A percentile compares a stretch with the other conserved stretches of the same genome.
Conservation (phyloP, 92 coral and sea anemone species). For the Porites cylindrica region DNA sequence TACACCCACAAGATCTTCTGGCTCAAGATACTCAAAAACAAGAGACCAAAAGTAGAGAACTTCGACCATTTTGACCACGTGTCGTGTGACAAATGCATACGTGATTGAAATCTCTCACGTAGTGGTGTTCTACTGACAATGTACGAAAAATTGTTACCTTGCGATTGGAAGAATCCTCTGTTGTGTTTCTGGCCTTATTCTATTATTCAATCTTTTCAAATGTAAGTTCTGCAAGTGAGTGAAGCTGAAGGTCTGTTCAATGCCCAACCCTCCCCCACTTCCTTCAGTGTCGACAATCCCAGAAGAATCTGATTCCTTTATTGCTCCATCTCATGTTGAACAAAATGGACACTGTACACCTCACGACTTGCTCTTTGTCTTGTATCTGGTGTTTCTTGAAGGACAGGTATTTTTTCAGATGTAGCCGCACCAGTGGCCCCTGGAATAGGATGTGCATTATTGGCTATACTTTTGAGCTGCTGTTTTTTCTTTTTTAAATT, state of each 20-base stretch:
- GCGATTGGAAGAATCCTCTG: constrained; percentile 20
- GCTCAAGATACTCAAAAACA: neutral
- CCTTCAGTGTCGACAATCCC: too few species aligned
- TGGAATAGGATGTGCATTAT: too few species aligned
- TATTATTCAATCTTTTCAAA: neutral
- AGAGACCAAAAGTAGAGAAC: constrained; percentile 23
- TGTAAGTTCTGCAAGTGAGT: neutral
- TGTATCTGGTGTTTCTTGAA: too few species aligned
- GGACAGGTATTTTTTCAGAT: too few species aligned
- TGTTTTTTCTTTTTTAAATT: too few species aligned
- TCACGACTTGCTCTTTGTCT: too few species aligned
- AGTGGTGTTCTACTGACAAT: neutral
- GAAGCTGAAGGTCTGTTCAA: neutral
- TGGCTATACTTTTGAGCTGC: too few species aligned
- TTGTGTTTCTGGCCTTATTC: constrained; percentile 11
- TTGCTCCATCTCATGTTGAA: too few species aligned
- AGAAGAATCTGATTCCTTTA: too few species aligned
- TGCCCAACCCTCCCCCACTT: neutral
- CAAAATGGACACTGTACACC: too few species aligned
- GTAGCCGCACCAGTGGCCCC: too few species aligned
- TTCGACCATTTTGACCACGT: constrained; percentile 9
- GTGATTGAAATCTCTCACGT: constrained; percentile 8
- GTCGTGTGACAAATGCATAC: neutral
- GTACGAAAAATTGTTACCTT: constrained; percentile 14
- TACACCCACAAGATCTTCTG: neutral